Percentiles rank a stretch among this genome's conserved stretches.
Conservation (phyloP, 2,888 invertebrate species). For the Quadriops clusia region DNA sequence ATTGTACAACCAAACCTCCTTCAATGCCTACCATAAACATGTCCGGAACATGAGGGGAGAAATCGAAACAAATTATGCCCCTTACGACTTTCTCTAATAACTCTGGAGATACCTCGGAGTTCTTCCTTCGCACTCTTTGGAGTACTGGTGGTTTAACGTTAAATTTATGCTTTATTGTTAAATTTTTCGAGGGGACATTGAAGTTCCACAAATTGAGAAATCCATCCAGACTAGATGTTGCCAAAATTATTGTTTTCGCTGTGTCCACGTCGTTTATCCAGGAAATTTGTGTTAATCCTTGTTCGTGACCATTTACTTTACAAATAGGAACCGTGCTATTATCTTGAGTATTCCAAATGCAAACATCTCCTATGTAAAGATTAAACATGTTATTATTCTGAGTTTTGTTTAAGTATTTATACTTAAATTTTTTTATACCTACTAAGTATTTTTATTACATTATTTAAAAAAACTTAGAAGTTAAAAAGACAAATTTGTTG, state of each 20-base stretch:
- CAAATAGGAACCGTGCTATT: constrained; percentile 24
- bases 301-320: constrained; percentile 26
- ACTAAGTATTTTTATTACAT: too few relatives aligned
- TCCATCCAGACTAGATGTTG: constrained; percentile 29
- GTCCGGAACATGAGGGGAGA: constrained; percentile 30
- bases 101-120: constrained; percentile 12
- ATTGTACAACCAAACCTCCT: constrained; percentile 33
- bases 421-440: too few relatives aligned
- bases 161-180: constrained; percentile 24
- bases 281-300: constrained; percentile 28
- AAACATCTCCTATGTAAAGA: constrained; percentile 21
- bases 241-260: constrained; percentile 24
- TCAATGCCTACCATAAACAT: constrained; percentile 35
- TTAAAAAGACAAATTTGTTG: too few relatives aligned
- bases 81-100: constrained; percentile 22
- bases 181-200: constrained; percentile 13
- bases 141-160: constrained; percentile 30
- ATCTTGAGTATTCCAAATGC: constrained; percentile 30
- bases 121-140: constrained; percentile 13
- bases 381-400: constrained; percentile 7
- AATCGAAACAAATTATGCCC: constrained; percentile 33
- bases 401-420: too few relatives aligned
- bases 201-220: constrained; percentile 31
- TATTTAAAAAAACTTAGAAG: too few relatives aligned
- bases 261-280: constrained; percentile 30